A percentile compares a stretch with the other conserved stretches of the same genome.
These are phyloP conservation scores for Bombycilla garrulus DNA, from an alignment of 2,113 vertebrate genomes.

Conservation along the genomic window DNA sequence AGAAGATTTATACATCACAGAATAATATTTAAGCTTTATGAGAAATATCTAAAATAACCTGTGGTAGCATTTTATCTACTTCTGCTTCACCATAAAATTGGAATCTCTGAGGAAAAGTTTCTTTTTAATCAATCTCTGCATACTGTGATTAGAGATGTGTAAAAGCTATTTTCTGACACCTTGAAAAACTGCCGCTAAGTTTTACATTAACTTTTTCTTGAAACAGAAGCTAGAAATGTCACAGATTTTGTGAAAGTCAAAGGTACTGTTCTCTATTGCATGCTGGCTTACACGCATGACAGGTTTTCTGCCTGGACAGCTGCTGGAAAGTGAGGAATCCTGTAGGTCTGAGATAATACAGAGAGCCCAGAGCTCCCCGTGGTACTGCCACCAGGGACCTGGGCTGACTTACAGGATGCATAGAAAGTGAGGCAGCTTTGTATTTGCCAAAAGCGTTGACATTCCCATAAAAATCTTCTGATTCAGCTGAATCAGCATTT, in stretches of 20 bases:
- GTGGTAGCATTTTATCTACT: not conserved
- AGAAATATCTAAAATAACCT: not conserved
- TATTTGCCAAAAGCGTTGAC: not conserved
- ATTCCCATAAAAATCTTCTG: not conserved
- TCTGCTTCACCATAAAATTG: not conserved
- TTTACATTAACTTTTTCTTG: not conserved
- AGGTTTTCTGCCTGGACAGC: not conserved
- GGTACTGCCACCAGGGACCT: not conserved
- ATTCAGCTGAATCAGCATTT: constrained; percentile 25
- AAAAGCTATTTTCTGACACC: not conserved
- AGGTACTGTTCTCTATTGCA: not conserved
- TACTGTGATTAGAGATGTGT: not conserved
- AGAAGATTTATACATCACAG: not conserved
- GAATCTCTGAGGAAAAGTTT: not conserved
- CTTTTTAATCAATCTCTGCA: not conserved
- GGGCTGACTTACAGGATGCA: not conserved
- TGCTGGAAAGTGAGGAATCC: not conserved
- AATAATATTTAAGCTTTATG: not conserved
- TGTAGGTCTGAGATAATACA: not conserved
- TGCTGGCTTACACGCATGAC: not conserved
- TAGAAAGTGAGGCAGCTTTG: not conserved
- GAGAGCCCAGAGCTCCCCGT: not conserved
- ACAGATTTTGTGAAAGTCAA: not conserved
- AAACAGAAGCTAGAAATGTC: not conserved
- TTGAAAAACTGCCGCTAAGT: not conserved